phyloP scores from a whole-genome alignment of 1,140 invertebrate species.

The Chrysomallon squamiferum region DNA sequence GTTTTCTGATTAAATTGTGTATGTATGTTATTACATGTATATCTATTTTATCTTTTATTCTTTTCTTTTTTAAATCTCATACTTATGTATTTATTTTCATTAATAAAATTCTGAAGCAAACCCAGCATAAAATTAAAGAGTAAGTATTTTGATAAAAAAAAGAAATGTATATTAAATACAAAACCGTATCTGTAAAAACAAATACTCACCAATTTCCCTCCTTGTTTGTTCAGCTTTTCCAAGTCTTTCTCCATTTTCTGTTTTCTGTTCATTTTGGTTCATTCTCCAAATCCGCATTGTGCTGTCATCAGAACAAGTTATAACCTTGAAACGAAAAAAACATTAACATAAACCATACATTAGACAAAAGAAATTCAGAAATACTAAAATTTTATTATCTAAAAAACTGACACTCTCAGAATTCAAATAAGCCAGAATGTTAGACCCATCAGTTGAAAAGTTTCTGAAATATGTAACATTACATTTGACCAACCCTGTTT shows the following conservation, averaged over 20 bases:
- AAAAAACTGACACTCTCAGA: not conserved
- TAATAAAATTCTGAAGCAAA: too few relatives aligned
- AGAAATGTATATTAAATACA: too few relatives aligned
- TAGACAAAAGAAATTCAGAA: not conserved
- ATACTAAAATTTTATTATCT: not conserved
- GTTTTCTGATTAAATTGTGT: too few relatives aligned
- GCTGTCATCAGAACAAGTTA: slow-evolving; percentile 83
- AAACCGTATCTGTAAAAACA: too few relatives aligned
- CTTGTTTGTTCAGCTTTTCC: slow-evolving; percentile 33
- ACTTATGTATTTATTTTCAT: too few relatives aligned
- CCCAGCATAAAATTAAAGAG: too few relatives aligned
- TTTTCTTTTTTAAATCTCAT: too few relatives aligned
- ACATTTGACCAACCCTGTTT: too few relatives aligned
- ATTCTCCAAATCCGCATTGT: slow-evolving; percentile 77
- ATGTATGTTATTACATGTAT: too few relatives aligned
- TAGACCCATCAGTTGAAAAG: not conserved
- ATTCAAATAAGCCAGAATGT: too few relatives aligned
- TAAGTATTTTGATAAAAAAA: too few relatives aligned
- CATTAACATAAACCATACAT: not conserved
- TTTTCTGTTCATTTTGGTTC: slow-evolving; percentile 17
- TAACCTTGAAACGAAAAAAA: slow-evolving; percentile 66
- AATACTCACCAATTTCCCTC: slow-evolving; percentile 34
- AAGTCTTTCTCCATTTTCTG: slow-evolving; percentile 14
- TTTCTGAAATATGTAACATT: not conserved
- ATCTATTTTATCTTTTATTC: too few relatives aligned